phyloP scores from a whole-genome alignment of 2,888 invertebrate genomes.

The Amphipoea lucens region DNA sequence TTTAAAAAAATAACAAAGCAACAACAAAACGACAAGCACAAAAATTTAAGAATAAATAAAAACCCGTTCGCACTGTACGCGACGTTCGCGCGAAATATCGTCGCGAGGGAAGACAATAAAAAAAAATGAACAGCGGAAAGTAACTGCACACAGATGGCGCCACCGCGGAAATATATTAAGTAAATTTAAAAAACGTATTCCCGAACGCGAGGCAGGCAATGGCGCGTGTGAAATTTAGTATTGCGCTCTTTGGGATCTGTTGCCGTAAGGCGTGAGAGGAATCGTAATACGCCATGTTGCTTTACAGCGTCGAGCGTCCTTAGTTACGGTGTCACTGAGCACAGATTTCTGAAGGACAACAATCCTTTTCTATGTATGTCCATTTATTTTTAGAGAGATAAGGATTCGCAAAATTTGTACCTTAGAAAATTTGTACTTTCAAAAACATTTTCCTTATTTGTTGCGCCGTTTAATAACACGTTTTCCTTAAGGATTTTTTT shows the following conservation, averaged over 20 bases:
- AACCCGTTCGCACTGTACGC: conserved; percentile 59
- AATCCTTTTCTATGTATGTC: conserved; percentile 13
- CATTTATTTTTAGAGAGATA: conserved; percentile 24
- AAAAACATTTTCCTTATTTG: conserved; percentile 43
- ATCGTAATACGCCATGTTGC: conserved; percentile 51
- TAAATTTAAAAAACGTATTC: conserved; percentile 84
- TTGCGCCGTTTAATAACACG: conserved; percentile 27
- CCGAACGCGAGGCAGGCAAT: conserved; percentile 76
- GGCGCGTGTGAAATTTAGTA: conserved; percentile 86
- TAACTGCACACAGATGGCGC: conserved; percentile 83
- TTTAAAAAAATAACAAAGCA: conserved; percentile 34
- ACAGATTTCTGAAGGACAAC: conserved; percentile 26
- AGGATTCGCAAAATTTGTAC: background rate
- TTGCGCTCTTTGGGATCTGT: conserved; percentile 73
- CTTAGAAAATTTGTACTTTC: conserved; percentile 24
- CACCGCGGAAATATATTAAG: conserved; percentile 84
- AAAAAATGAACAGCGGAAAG: conserved; percentile 70
- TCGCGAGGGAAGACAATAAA: conserved; percentile 65
- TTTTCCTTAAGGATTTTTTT: conserved; percentile 30
- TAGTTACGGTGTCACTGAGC: conserved; percentile 29
- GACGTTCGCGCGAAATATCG: conserved; percentile 65
- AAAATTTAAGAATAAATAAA: conserved; percentile 62
- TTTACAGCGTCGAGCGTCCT: conserved; percentile 24
- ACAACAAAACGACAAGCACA: conserved; percentile 50
- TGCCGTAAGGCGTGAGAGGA: conserved; percentile 60